These are phyloP conservation scores for Pandion haliaetus DNA, from an alignment of 2,113 vertebrate genomes.

Conservation along the genomic window DNA sequence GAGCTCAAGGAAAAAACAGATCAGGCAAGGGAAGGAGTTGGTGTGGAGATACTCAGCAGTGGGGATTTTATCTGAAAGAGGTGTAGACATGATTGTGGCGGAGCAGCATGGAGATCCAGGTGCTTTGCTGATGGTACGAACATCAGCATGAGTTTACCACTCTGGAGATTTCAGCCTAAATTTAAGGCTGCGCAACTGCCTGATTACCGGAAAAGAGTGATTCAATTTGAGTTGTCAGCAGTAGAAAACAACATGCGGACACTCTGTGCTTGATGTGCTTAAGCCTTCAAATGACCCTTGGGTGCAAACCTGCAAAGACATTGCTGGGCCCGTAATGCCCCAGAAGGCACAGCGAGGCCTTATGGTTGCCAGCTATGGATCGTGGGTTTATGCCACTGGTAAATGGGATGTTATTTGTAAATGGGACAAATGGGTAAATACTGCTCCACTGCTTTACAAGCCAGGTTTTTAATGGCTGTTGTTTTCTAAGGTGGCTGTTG, in stretches of 20 bases:
- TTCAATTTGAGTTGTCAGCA: background rate
- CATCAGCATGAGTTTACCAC: background rate
- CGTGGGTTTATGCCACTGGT: background rate
- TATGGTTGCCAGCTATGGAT: background rate
- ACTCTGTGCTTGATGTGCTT: background rate
- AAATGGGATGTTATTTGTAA: background rate
- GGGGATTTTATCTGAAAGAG: background rate
- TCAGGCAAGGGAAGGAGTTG: background rate
- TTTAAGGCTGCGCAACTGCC: background rate
- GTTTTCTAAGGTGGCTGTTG: slow-evolving; percentile 9
- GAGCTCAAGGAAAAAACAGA: background rate
- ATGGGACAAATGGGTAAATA: background rate
- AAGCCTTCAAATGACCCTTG: background rate
- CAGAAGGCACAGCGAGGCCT: background rate
- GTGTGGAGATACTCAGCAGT: background rate
- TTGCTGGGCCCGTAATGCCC: background rate
- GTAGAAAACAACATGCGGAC: background rate
- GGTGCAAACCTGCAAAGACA: background rate
- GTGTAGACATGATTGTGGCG: background rate
- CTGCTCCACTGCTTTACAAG: background rate
- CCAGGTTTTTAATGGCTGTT: background rate
- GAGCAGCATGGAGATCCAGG: fast-evolving
- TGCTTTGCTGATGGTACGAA: background rate
- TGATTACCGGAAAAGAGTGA: background rate
- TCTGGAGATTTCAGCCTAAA: background rate